These are phyloP conservation scores for Danaus plexippus DNA, from an alignment of 1,140 invertebrate species.

Conservation along the genomic window DNA sequence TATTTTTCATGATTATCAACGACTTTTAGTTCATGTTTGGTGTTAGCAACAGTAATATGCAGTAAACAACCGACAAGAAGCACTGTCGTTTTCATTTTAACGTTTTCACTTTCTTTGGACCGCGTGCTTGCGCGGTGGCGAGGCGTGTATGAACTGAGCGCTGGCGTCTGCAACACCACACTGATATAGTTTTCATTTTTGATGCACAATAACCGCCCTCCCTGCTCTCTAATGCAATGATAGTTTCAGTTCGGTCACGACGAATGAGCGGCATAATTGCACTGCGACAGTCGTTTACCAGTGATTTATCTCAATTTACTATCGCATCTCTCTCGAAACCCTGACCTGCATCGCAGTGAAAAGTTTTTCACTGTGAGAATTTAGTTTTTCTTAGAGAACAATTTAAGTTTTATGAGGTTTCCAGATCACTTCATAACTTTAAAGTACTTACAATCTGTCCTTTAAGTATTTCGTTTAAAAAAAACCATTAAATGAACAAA, in stretches of 20 bases:
- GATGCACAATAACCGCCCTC: constrained; percentile 58
- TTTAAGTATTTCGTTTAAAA: too few relatives aligned
- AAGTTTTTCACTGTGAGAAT: constrained; percentile 53
- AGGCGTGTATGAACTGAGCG: constrained; percentile 56
- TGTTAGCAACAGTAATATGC: constrained; percentile 30
- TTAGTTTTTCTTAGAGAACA: constrained; percentile 32
- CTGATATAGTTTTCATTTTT: constrained; percentile 69
- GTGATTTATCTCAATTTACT: constrained; percentile 59
- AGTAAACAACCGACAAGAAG: constrained; percentile 40
- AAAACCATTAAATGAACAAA: too few relatives aligned
- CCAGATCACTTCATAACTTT: too few relatives aligned
- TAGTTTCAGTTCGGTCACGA: constrained; percentile 63
- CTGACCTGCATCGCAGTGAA: constrained; percentile 58
- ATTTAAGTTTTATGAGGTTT: background rate
- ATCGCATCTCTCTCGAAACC: constrained; percentile 54
- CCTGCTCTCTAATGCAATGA: constrained; percentile 63
- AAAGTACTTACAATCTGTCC: too few relatives aligned
- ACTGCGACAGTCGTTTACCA: constrained; percentile 52
- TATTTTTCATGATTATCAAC: constrained; percentile 40
- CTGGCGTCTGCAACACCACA: constrained; percentile 30
- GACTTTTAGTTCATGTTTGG: constrained; percentile 32
- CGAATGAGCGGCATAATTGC: constrained; percentile 63
- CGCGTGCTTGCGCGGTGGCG: constrained; percentile 45
- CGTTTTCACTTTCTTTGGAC: constrained; percentile 56
- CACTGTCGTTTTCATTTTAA: constrained; percentile 57